Conservation (phyloP, 2,888 invertebrate genomes). For the Eristalis intricaria region DNA sequence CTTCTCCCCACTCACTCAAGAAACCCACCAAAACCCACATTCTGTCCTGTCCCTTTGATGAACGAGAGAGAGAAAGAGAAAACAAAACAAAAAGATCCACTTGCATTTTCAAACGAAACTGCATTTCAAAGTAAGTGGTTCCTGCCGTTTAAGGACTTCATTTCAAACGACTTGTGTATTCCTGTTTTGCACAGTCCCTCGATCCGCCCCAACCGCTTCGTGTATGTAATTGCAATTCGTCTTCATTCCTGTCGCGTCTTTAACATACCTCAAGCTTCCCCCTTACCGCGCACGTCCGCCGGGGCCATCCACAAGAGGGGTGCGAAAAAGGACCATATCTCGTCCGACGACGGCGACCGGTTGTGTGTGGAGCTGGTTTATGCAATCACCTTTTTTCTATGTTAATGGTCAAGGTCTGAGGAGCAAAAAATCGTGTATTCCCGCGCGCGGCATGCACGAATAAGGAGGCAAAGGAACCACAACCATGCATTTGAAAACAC, state of each 20-base stretch:
- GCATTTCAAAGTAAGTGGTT: constrained; percentile 58
- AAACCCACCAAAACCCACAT: neutral
- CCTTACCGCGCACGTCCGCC: constrained; percentile 1
- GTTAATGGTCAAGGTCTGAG: constrained; percentile 82
- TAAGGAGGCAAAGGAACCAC: constrained; percentile 39
- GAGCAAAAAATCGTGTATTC: constrained; percentile 75
- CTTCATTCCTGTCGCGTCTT: constrained; percentile 54
- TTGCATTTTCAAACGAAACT: constrained; percentile 59
- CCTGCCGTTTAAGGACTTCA: constrained; percentile 40
- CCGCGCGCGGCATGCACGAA: constrained; percentile 4
- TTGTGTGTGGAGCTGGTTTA: constrained; percentile 64
- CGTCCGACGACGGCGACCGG: constrained; percentile 37
- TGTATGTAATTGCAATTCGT: constrained; percentile 36
- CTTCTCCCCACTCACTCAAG: neutral
- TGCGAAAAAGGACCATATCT: constrained; percentile 40
- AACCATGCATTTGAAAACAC: constrained; percentile 55
- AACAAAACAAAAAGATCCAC: constrained; percentile 35
- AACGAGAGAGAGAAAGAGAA: neutral
- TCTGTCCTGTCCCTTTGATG: neutral
- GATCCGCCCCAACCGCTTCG: neutral
- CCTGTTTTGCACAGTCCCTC: constrained; percentile 25
- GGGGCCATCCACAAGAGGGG: constrained; percentile 23
- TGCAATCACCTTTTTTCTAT: constrained; percentile 74
- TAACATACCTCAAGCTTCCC: constrained; percentile 16
- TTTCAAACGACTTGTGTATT: constrained; percentile 35